A percentile compares a stretch with the other conserved stretches of the same genome.
Conservation (phyloP, 2,113 vertebrate genomes). For the Dipodomys ordii region DNA sequence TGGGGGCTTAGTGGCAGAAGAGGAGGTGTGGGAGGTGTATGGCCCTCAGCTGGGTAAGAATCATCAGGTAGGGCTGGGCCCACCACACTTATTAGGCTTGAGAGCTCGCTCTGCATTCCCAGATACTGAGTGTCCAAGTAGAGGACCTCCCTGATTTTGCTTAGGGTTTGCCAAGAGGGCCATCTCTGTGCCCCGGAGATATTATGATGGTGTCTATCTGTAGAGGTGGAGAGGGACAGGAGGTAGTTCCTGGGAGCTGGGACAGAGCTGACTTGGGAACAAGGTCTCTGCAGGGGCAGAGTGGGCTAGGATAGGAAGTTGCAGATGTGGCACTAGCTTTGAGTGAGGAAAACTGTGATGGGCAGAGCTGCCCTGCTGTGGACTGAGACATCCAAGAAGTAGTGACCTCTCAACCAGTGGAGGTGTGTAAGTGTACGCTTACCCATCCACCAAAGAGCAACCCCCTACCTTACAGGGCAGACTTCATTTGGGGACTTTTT, state of each 20-base stretch:
- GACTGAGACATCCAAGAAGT: neutral
- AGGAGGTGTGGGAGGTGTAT: neutral
- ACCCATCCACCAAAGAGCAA: neutral
- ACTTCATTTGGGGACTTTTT: too few species aligned
- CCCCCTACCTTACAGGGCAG: neutral
- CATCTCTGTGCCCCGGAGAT: neutral
- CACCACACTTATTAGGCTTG: neutral
- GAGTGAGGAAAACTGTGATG: neutral
- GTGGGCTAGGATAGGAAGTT: neutral
- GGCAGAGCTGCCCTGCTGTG: neutral
- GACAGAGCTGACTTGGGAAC: neutral
- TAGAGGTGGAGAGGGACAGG: neutral
- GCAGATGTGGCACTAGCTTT: neutral
- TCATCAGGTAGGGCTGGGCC: neutral
- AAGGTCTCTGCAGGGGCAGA: neutral
- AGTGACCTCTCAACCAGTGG: neutral
- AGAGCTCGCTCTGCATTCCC: neutral
- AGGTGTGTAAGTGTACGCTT: neutral
- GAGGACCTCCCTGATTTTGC: neutral
- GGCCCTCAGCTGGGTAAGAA: fast-evolving
- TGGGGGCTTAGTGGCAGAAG: neutral
- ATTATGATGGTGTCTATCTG: neutral
- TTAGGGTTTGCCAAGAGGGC: neutral
- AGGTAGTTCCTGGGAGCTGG: neutral
- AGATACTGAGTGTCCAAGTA: neutral